Conservation (phyloP, 1,140 invertebrate genomes). For the Mya arenaria region DNA sequence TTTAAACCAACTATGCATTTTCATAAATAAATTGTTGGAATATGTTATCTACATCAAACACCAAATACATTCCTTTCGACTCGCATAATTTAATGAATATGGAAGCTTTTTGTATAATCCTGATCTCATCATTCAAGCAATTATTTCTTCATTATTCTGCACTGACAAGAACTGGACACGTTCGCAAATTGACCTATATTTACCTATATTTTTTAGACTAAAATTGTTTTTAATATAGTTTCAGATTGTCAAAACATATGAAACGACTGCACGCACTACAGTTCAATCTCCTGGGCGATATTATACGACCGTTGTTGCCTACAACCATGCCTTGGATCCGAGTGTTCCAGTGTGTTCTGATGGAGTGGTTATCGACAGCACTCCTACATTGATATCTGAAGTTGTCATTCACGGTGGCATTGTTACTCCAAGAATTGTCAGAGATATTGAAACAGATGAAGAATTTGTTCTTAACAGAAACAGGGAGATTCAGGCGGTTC, state of each 20-base stretch:
- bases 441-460: neutral
- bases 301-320: constrained; percentile 2
- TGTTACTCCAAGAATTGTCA: neutral
- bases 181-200: too few relatives aligned
- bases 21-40: too few relatives aligned
- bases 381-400: neutral
- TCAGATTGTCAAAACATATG: neutral
- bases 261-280: neutral
- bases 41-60: too few relatives aligned
- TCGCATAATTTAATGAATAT: too few relatives aligned
- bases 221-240: neutral
- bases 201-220: neutral
- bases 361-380: neutral
- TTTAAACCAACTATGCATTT: too few relatives aligned
- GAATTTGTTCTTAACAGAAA: neutral
- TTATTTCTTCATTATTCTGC: too few relatives aligned
- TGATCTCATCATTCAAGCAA: too few relatives aligned
- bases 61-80: too few relatives aligned
- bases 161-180: too few relatives aligned
- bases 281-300: neutral
- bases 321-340: neutral
- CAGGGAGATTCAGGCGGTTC: neutral
- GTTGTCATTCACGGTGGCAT: neutral
- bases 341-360: neutral
- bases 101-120: too few relatives aligned